Base-by-base conservation (phyloP, 1,140 invertebrate species). In the Steinernema feltiae region DNA sequence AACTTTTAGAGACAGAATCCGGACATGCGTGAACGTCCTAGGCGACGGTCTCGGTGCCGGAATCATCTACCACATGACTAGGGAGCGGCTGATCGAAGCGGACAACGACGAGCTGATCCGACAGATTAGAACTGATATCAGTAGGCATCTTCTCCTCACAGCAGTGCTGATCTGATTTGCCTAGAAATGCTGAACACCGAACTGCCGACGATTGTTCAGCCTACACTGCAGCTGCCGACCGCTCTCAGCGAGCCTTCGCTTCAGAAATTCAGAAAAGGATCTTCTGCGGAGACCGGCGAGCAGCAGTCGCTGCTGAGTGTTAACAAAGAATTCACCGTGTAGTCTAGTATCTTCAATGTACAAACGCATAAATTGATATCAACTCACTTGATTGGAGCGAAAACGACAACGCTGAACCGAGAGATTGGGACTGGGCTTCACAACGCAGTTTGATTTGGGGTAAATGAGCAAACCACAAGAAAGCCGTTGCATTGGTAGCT, bases 1-100 rank as follows among this genome's bases (percentile, higher is more conserved):
- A 70, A 30, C 12, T 81, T 90, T 90, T 24, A 97, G 94, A 76
- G 95, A 97, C 88, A 92, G 94, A 78, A 94, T 97, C 90, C 91
- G 95, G 70, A 98, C 95, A 63, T 93, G 94, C 77, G 94, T 97
- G 77, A 98, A 98, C 87, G 95, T 98, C 17, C 91, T 96, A 82
- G 95, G 95, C 78, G 95, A 98, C 87, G 92, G 93, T 53, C 89
- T 96, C 48, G 95, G 95, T 48, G 93, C 94, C 46, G 93, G 94
- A 72, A 92, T 98, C 30, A 94, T 98, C 12, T 91, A 95, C 84
- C 91, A 94, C 82, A 89, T 96, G 71, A 94, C 93, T 46, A 91
- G 91, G 87, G 90, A 90, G 15, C 93, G 96, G 84, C 89, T 94
- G 41, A 88, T 89, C 30, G 88, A 89, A 48, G 78, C 79, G 17